Conservation (phyloP, 2,797 vertebrate genomes). For the Pseudochirops cupreus region DNA sequence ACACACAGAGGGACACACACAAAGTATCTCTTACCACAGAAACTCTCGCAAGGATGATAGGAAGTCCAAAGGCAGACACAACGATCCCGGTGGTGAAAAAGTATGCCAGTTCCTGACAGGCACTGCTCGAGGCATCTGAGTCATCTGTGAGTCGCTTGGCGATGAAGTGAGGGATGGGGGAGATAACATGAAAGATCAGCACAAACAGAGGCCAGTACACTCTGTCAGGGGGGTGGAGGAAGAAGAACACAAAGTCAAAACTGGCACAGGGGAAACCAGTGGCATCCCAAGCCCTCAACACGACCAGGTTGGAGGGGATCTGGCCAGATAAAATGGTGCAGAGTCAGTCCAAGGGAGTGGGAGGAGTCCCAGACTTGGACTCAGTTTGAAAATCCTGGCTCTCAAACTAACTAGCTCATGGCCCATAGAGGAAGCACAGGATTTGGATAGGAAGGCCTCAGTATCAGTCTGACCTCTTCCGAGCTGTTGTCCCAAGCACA, state of each 20-base stretch:
- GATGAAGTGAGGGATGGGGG: constrained; percentile 95
- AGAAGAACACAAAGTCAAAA: not conserved
- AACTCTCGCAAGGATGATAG: constrained; percentile 92
- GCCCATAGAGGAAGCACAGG: not conserved
- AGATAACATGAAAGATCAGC: constrained; percentile 93
- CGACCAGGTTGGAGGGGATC: not conserved
- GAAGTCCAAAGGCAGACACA: constrained; percentile 95
- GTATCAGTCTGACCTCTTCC: not conserved
- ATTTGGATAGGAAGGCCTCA: not conserved
- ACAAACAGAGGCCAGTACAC: constrained; percentile 97
- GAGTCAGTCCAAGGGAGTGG: not conserved
- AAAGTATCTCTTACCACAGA: constrained; percentile 87
- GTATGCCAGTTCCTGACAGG: constrained; percentile 94
- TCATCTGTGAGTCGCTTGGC: constrained; percentile 91
- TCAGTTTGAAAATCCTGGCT: not conserved
- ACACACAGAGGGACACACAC: not conserved
- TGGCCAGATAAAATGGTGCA: not conserved
- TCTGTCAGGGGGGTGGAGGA: constrained; percentile 80
- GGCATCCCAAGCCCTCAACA: not conserved
- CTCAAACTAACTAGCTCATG: not conserved
- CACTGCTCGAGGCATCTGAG: constrained; percentile 92
- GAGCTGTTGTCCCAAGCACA: not conserved
- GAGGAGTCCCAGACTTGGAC: not conserved
- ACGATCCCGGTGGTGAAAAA: constrained; percentile 98
- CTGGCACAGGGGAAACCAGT: not conserved